Evolutionary conservation across 1,140 invertebrate species (phyloP).

Genomic region (Heliconius congener): DNA sequence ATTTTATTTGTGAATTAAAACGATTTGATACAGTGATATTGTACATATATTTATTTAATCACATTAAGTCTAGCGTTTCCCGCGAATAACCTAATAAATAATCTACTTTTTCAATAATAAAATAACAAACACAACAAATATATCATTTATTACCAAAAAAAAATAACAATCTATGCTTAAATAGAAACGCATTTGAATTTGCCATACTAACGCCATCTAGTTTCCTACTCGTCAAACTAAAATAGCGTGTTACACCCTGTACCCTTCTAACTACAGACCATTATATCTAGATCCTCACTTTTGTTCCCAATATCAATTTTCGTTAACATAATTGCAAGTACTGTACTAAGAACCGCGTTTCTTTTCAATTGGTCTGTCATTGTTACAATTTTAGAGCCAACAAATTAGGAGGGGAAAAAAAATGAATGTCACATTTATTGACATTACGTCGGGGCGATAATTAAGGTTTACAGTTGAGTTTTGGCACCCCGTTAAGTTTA

Average conservation of each 20-base stretch:
- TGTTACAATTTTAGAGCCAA: conserved; percentile 70
- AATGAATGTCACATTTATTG: conserved; percentile 72
- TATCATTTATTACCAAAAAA: not conserved
- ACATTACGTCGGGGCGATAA: conserved; percentile 71
- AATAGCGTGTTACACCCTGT: conserved; percentile 56
- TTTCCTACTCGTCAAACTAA: conserved; percentile 47
- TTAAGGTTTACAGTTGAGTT: conserved; percentile 62
- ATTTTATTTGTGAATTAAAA: not conserved
- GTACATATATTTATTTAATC: not conserved
- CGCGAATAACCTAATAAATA: not conserved
- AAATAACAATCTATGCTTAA: conserved; percentile 28
- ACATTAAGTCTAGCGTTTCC: not conserved
- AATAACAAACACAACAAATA: not conserved
- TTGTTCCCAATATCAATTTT: conserved; percentile 30
- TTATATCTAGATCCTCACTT: conserved; percentile 42
- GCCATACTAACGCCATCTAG: conserved; percentile 51
- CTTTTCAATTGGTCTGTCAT: conserved; percentile 41
- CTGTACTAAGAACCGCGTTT: conserved; percentile 30
- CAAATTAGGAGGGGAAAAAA: conserved; percentile 76
- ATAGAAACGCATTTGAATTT: conserved; percentile 46
- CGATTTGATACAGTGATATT: not conserved
- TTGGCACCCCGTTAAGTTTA: conserved; percentile 67
- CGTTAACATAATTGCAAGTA: conserved; percentile 18
- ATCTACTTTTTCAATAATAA: not conserved
- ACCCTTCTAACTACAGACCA: conserved; percentile 62